Conservation (phyloP, 2,888 invertebrate genomes). For the Polyploca ridens region DNA sequence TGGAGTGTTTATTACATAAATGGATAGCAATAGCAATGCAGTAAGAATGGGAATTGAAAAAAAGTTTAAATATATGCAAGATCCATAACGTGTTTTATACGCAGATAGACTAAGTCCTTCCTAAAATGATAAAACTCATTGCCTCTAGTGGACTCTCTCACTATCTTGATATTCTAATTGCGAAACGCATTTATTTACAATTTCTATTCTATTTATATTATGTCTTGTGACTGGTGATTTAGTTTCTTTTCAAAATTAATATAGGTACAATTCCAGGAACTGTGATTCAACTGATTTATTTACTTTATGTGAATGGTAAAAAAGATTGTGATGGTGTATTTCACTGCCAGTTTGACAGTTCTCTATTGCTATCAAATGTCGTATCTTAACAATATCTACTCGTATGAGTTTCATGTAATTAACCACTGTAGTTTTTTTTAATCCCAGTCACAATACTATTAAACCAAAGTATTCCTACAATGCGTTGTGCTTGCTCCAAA, state of each 20-base stretch:
- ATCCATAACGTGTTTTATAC: slow-evolving; percentile 16
- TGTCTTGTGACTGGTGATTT: slow-evolving; percentile 23
- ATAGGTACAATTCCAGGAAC: too few relatives aligned
- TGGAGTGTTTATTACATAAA: background rate
- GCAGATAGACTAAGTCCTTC: slow-evolving; percentile 19
- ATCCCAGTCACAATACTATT: slow-evolving; percentile 26
- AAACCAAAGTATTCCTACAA: slow-evolving; percentile 60
- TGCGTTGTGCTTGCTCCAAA: slow-evolving; percentile 65
- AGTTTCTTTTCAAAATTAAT: background rate
- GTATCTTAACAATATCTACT: background rate
- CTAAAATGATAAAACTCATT: slow-evolving; percentile 53
- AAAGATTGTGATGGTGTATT: background rate
- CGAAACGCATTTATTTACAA: background rate
- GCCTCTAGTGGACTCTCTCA: slow-evolving; percentile 69
- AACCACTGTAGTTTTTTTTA: background rate
- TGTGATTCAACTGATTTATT: too few relatives aligned
- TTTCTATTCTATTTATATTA: slow-evolving; percentile 11
- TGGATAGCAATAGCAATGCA: background rate
- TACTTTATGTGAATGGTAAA: too few relatives aligned
- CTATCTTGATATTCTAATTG: slow-evolving; percentile 26
- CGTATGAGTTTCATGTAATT: background rate
- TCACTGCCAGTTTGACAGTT: background rate
- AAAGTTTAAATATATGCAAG: background rate
- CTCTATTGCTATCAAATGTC: background rate
- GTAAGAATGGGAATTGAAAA: background rate